Conservation (phyloP, 2,888 invertebrate species). For the Dendrolimus houi region DNA sequence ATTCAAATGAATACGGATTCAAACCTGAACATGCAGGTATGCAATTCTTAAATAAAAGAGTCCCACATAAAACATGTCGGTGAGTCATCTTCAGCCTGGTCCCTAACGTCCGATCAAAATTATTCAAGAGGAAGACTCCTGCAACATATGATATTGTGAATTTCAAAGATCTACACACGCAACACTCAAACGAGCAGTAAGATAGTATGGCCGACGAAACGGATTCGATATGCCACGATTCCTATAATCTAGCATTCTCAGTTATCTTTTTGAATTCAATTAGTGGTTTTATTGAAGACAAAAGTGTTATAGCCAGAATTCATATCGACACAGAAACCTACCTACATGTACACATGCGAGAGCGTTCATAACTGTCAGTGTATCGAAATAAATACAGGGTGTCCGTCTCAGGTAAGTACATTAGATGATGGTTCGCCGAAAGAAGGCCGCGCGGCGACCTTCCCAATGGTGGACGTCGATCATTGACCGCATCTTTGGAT, state of each 20-base stretch:
- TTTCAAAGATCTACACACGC: constrained; percentile 2
- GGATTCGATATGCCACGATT: constrained; percentile 39
- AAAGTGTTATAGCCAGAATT: constrained; percentile 45
- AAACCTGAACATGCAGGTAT: constrained; percentile 11
- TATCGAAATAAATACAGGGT: constrained; percentile 66
- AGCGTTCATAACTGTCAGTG: constrained; percentile 66
- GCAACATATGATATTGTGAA: constrained; percentile 52
- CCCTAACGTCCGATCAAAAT: constrained; percentile 62
- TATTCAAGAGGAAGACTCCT: constrained; percentile 59
- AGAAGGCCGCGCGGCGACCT: constrained; percentile 73
- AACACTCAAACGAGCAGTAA: constrained; percentile 19
- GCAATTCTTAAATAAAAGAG: constrained; percentile 40
- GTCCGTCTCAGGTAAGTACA: constrained; percentile 41
- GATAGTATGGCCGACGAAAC: constrained; percentile 25
- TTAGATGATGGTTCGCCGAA: constrained; percentile 51
- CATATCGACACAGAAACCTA: constrained; percentile 63
- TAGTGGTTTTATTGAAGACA: constrained; percentile 47
- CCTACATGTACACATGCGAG: constrained; percentile 67
- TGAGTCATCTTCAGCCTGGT: constrained; percentile 39
- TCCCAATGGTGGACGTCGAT: constrained; percentile 61
- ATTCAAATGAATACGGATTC: constrained; percentile 20
- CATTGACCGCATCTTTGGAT: constrained; percentile 51
- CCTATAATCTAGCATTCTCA: constrained; percentile 35
- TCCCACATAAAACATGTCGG: constrained; percentile 38
- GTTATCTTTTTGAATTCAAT: constrained; percentile 40